Base-by-base conservation (phyloP, 2,113 vertebrate species). In the Fregata magnificens region DNA sequence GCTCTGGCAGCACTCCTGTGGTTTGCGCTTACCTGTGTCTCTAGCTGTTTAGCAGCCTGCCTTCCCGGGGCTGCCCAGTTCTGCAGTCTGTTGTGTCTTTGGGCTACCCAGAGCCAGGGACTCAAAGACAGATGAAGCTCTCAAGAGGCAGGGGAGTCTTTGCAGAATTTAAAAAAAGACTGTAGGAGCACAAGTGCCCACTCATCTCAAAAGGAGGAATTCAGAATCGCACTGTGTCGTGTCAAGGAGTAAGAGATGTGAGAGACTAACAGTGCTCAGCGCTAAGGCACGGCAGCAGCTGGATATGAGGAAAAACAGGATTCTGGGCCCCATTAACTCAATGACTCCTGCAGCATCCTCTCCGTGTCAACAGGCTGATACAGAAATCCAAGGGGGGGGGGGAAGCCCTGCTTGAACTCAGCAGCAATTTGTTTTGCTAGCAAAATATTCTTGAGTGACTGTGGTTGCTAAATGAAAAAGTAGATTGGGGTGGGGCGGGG, bases 321-420 rank as follows among this genome's bases (percentile, higher is more conserved):
- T 95, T 66, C 63, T 61, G 88, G 45, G 63, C 18, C 18, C 24
- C 74, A 14, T 44, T 53, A 70, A 70, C n/a, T 63, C 62, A 6
- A 5, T n/a, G 47, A 29, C 45, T 80, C 40, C 74, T 93, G 74
- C 72, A 93, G 74, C 77, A 65, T 81, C 90, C 38, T 76, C 83
- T 95, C 70, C n/a, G n/a, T 25, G 21, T 95, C 95, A 94, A 95
- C 73, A 95, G 96, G 69, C 50, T 95, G 86, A 73, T 74, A 34
- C 59, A 86, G 86, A 93, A 82, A 95, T 70, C 63, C 56, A 80
- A 26, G 31, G 18, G 45, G 83, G 55, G 29, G 47, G 50, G 69
- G 88, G 89, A 79, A 70, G 17, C 25, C 74, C 62, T 32, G 38
- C 70, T 3, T 40, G 78, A 91, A 82, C 40, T 82, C 61, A 78